These are phyloP conservation scores for Acanthurus lineatus DNA, from an alignment of 2,797 vertebrate species.

Conservation along the genomic window DNA sequence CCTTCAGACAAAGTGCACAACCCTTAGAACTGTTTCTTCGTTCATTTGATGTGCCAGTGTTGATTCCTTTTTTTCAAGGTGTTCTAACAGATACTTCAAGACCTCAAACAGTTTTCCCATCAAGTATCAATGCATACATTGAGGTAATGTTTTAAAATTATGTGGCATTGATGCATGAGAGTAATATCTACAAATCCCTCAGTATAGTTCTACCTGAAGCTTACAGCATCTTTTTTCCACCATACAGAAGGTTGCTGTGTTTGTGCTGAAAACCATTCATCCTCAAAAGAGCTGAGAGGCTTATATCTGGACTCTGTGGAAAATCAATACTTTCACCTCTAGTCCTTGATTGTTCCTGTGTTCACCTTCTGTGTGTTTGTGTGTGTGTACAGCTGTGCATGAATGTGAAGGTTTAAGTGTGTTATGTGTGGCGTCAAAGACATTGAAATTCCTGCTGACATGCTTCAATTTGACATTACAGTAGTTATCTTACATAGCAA, in stretches of 20 bases:
- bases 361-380: conserved; percentile 5
- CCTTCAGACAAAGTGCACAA: not conserved
- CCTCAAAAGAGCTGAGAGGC: conserved; percentile 45
- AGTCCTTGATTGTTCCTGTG: conserved; percentile 18
- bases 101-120: not conserved
- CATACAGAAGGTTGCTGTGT: conserved; percentile 7
- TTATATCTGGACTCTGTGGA: conserved; percentile 24
- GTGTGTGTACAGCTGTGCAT: conserved; percentile 17
- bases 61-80: conserved; percentile 9
- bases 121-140: conserved; percentile 15
- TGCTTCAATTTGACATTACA: conserved; percentile 21
- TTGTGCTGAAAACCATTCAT: conserved; percentile 37
- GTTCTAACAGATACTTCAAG: not conserved
- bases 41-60: not conserved
- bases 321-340: conserved; percentile 58
- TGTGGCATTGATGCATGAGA: conserved; percentile 19
- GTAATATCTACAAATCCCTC: conserved; percentile 16
- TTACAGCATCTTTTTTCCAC: not conserved
- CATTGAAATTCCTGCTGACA: conserved; percentile 51
- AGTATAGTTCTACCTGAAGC: conserved; percentile 18
- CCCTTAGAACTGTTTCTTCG: not conserved
- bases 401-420: conserved; percentile 7
- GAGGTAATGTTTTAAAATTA: conserved; percentile 4
- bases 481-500: not conserved
- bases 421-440: conserved; percentile 8